Conservation (phyloP, 2,113 vertebrate genomes). For the Pituophis catenifer region DNA sequence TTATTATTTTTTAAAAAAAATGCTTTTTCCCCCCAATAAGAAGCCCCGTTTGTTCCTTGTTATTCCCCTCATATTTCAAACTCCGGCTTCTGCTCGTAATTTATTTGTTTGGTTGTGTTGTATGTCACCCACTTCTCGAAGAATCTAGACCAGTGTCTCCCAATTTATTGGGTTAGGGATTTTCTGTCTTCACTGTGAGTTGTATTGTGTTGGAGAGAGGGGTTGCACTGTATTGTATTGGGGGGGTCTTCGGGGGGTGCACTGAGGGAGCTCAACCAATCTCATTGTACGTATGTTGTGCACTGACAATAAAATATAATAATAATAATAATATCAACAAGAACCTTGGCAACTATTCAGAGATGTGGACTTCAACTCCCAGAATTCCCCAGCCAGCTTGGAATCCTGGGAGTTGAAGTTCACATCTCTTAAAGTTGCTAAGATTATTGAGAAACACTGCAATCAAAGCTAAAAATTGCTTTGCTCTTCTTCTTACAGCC, state of each 20-base stretch:
- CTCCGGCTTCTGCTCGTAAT: neutral
- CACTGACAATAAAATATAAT: too few species aligned
- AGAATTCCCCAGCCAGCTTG: neutral
- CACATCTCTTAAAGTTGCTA: neutral
- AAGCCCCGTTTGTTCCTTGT: neutral
- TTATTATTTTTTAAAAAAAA: neutral
- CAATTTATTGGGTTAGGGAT: too few species aligned
- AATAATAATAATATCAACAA: too few species aligned
- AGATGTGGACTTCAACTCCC: neutral
- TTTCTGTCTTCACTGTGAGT: too few species aligned
- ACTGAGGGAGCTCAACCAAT: too few species aligned
- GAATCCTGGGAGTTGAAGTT: neutral
- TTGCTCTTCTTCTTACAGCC: neutral
- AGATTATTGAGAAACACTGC: neutral
- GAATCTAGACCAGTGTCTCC: neutral
- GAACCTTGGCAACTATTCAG: neutral
- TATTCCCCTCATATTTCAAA: neutral
- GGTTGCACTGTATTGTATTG: too few species aligned
- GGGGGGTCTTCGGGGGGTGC: too few species aligned
- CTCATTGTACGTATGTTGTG: too few species aligned
- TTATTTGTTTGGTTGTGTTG: neutral
- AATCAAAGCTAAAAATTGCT: neutral
- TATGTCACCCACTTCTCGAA: neutral
- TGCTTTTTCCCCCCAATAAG: neutral
- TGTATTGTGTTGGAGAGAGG: too few species aligned